Base-by-base conservation (phyloP, 1,140 invertebrate species). In the Heterodera schachtii region DNA sequence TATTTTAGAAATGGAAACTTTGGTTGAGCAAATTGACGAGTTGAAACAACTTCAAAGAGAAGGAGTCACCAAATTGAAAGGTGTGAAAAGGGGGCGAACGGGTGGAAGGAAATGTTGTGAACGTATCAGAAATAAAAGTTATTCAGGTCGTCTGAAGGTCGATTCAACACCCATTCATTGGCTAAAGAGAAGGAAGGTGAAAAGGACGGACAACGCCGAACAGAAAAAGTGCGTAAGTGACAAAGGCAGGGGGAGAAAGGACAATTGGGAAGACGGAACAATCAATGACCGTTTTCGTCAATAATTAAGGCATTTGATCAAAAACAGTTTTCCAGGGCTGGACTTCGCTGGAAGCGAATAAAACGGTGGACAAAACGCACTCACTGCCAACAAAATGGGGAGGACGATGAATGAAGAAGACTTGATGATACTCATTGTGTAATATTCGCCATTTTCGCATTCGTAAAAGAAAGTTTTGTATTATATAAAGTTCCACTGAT, bases 21-120 rank as follows among this genome's bases (percentile, higher is more conserved):
- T 82, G 47, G 73, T 67, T 41, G 81, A 82, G 46, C 81, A 82
- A 81, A 82, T 82, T 49, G 79, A 82, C 31, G 81, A 82, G 52
- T n/a, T 82, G 41, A 79, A 75, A 64, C 43, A 49, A 21, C 60
- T 82, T 16, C 79, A 82, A 70, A 9, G 44, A n/a, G 73, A 73
- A 47, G 81, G 81, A 7, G 66, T 82, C n/a, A 82, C n/a, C 46
- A 70, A 73, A 74, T 5, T 82, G 8, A 82, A 82, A 82, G 81
- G 81, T 82, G 49, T 52, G 57, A 31, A 31, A 31, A 31, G 1
- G 31, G 31, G 31, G 31, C 31, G 31, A 0, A 31, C 31, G 31
- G 0, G 31, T 31, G 31, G 31, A 31, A 31, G 49, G 31, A 19
- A 9, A 21, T 43, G 64, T 31, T 81, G 46, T n/a, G 11, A 9